Conservation (phyloP, 2,797 vertebrate species). For the Bucorvus abyssinicus region DNA sequence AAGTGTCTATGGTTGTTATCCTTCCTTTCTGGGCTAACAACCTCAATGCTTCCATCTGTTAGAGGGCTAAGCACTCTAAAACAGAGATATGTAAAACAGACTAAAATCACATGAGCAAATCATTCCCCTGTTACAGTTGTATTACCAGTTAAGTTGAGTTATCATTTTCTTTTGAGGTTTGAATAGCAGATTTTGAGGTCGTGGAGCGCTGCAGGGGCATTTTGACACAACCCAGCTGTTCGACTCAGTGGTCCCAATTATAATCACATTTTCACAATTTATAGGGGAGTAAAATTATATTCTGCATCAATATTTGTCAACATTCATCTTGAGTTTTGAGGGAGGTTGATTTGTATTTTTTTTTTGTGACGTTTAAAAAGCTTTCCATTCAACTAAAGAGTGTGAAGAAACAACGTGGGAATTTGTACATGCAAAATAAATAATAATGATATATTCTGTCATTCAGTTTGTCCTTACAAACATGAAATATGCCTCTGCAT, state of each 20-base stretch:
- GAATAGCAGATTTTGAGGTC: neutral
- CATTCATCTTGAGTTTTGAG: neutral
- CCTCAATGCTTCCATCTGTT: neutral
- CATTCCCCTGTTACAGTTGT: neutral
- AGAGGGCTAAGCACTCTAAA: neutral
- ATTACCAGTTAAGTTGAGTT: neutral
- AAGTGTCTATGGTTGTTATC: neutral
- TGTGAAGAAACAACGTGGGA: neutral
- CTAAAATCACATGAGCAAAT: neutral
- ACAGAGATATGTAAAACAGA: neutral
- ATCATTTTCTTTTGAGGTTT: neutral
- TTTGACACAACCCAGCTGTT: neutral
- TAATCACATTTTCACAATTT: neutral
- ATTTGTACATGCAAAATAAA: neutral
- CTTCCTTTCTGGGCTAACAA: neutral
- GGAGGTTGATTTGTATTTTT: neutral
- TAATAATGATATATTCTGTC: neutral
- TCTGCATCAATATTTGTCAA: neutral
- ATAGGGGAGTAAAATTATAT: neutral
- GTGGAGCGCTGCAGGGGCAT: neutral
- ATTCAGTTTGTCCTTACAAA: neutral
- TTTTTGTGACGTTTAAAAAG: neutral
- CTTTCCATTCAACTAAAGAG: neutral
- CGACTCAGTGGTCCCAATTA: neutral
- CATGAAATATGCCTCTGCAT: neutral